phyloP scores from a whole-genome alignment of 1,140 invertebrate species.

The Eciton burchellii region DNA sequence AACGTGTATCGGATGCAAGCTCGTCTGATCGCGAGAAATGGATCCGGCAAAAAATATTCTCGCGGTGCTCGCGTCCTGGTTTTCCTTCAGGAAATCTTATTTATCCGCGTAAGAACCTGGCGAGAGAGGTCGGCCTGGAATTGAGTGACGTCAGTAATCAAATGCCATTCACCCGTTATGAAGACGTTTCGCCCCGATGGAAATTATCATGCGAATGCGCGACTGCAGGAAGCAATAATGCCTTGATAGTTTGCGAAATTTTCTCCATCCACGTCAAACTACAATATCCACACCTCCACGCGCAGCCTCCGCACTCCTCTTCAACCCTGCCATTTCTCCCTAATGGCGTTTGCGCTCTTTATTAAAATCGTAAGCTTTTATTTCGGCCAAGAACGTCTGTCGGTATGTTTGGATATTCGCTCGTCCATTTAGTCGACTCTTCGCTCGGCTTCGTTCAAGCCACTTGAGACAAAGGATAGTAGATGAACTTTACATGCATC shows the following conservation, averaged over 20 bases:
- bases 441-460: constrained; percentile 2
- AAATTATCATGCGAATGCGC: constrained; percentile 58
- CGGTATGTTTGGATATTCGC: not conserved
- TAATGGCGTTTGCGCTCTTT: constrained; percentile 32
- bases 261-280: constrained; percentile 49
- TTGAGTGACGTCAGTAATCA: constrained; percentile 62
- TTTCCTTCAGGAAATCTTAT: constrained; percentile 57
- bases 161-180: constrained; percentile 58
- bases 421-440: constrained; percentile 35
- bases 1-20: constrained; percentile 45
- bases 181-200: constrained; percentile 53
- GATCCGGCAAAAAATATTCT: constrained; percentile 51
- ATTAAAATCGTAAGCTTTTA: constrained; percentile 56
- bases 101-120: constrained; percentile 25
- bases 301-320: not conserved
- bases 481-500: constrained; percentile 30
- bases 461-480: constrained; percentile 10
- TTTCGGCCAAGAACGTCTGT: constrained; percentile 5
- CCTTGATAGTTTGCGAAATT: constrained; percentile 56
- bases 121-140: constrained; percentile 26
- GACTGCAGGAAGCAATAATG: constrained; percentile 44
- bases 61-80: constrained; percentile 11
- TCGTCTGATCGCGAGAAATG: constrained; percentile 46
- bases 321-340: not conserved
- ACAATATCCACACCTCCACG: constrained; percentile 29